phyloP scores from a whole-genome alignment of 2,797 vertebrate species.

The Onychomys arenicola region DNA sequence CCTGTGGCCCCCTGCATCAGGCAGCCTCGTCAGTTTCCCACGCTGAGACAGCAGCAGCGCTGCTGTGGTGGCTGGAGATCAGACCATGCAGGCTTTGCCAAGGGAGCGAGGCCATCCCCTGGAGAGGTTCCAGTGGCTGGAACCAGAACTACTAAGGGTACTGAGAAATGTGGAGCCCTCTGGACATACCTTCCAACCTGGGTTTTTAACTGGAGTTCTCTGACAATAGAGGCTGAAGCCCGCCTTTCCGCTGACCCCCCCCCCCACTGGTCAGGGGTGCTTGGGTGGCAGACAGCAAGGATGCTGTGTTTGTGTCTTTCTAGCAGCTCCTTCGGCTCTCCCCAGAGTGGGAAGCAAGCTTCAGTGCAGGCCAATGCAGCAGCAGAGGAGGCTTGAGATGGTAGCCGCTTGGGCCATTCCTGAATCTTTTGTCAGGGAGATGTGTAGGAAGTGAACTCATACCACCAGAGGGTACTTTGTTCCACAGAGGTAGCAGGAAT shows the following conservation, averaged over 20 bases:
- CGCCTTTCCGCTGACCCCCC: neutral
- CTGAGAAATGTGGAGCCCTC: neutral
- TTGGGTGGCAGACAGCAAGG: neutral
- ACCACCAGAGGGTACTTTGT: neutral
- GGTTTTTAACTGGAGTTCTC: neutral
- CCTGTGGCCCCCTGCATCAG: neutral
- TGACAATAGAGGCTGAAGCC: neutral
- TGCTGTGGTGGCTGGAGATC: neutral
- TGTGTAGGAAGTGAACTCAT: neutral
- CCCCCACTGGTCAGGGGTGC: rapidly evolving
- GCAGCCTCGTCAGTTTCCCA: neutral
- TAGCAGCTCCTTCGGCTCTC: neutral
- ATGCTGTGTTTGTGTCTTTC: neutral
- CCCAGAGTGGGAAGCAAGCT: neutral
- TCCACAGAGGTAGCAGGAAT: neutral
- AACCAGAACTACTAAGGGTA: neutral
- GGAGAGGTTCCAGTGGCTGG: neutral
- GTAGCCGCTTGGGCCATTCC: neutral
- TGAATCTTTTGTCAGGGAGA: neutral
- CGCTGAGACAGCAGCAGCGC: neutral
- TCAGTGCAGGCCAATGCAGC: neutral
- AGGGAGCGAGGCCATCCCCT: neutral
- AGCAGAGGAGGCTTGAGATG: neutral
- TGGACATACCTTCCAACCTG: neutral
- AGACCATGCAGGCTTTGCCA: neutral